These are phyloP conservation scores for Trogon melanurus DNA, from an alignment of 2,113 vertebrate genomes.

Conservation along the genomic window DNA sequence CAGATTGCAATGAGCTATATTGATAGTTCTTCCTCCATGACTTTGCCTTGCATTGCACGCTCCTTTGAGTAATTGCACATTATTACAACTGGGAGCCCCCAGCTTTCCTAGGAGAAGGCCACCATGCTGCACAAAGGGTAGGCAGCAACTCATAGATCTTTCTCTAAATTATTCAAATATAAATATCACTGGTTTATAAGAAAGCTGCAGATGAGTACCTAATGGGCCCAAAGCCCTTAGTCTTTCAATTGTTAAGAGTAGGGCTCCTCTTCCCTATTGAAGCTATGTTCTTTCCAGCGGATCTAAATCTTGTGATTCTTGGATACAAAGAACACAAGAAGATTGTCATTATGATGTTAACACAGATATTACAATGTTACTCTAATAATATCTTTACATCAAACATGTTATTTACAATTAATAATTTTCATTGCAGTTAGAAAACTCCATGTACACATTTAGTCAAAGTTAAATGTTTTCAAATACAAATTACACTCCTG, in stretches of 20 bases:
- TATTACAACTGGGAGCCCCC: not conserved
- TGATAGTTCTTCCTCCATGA: not conserved
- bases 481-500: not conserved
- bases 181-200: not conserved
- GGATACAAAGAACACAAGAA: not conserved
- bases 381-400: not conserved
- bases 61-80: not conserved
- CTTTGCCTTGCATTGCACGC: fast-evolving
- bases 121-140: not conserved
- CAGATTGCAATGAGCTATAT: not conserved
- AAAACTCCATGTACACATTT: not conserved
- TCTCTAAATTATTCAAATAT: not conserved
- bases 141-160: not conserved
- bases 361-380: not conserved
- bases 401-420: not conserved
- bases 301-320: not conserved
- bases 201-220: not conserved
- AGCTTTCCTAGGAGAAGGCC: not conserved
- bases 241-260: not conserved
- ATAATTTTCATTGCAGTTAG: not conserved
- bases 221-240: not conserved
- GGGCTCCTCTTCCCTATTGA: not conserved
- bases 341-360: not conserved
- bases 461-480: not conserved
- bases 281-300: not conserved